These are phyloP conservation scores for Lycocerus yunnanus DNA, from an alignment of 2,888 invertebrate genomes.

Conservation along the genomic window DNA sequence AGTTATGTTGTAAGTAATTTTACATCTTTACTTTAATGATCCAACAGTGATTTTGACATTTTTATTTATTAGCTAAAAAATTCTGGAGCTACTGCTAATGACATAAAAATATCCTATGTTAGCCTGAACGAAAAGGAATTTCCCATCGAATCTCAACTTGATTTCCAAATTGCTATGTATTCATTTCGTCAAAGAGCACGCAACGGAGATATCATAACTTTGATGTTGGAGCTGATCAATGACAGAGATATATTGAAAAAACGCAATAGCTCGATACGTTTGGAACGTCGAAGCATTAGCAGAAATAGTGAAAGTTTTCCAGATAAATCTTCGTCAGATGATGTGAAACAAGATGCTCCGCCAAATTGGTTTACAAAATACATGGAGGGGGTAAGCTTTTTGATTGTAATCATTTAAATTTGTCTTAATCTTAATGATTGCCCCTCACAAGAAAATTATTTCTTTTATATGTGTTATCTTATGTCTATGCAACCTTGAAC, in stretches of 20 bases:
- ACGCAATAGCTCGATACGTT: neutral
- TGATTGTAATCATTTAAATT: too few relatives aligned
- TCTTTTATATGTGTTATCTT: too few relatives aligned
- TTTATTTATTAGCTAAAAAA: constrained; percentile 50
- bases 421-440: too few relatives aligned
- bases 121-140: constrained; percentile 53
- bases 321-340: neutral
- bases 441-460: too few relatives aligned
- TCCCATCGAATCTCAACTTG: constrained; percentile 54
- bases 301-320: neutral
- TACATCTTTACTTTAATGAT: neutral
- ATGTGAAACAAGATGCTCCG: constrained; percentile 26
- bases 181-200: constrained; percentile 51
- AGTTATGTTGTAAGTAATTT: constrained; percentile 53
- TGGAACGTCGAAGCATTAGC: neutral
- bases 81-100: constrained; percentile 52
- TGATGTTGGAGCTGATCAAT: constrained; percentile 49
- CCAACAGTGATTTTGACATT: constrained; percentile 22
- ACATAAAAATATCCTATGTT: constrained; percentile 54
- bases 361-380: constrained; percentile 52
- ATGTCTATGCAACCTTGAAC: too few relatives aligned
- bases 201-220: constrained; percentile 49
- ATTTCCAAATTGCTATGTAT: constrained; percentile 55
- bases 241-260: constrained; percentile 18
- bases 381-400: constrained; percentile 46